Base-by-base conservation (phyloP, 2,888 invertebrate genomes). In the Seladonia tumulorum region DNA sequence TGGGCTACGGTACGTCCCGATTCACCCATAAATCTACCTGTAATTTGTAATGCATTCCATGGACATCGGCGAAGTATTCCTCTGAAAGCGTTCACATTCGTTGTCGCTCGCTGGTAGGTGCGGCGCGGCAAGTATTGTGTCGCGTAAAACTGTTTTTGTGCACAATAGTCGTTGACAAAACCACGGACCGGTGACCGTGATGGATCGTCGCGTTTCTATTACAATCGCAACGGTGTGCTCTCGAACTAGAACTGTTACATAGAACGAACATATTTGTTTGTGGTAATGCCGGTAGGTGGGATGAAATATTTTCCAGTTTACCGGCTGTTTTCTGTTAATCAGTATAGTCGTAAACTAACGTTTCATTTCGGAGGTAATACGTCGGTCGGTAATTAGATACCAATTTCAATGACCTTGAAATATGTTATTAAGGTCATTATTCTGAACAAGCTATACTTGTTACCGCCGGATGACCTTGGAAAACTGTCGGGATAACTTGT, bases 61-160 rank as follows among this genome's bases (percentile, higher is more conserved):
- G 90, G 89, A 89, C 89, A 77, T 49, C 68, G 76, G 81, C 72
- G 82, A 80, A 73, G 85, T 73, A 87, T 85, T 82, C 85, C 79
- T 79, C 81, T 85, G 79, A 71, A 81, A 87, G 82, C 78, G 47
- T 81, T 79, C 74, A 83, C 82, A 68, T 79, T 80, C 76, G 88
- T 83, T 83, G 76, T 68, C 72, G 75, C 75, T 77, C 72, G 86
- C 57, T 78, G 86, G 88, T 88, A 81, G 89, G 90, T 88, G 88
- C 86, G 90, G 89, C 87, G 79, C 86, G 86, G 77, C 89, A 86
- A 90, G 89, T 90, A 92, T 92, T 91, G 91, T 91, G 91, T 92
- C 83, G 86, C 66, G 66, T 76, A 81, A 85, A 88, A 89, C 89
- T 87, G 90, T 90, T 92, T 76, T 89, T 82, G 81, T 87, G 80